Evolutionary conservation across 2,888 invertebrate genomes (phyloP).

Genomic region (Globia sparganii): DNA sequence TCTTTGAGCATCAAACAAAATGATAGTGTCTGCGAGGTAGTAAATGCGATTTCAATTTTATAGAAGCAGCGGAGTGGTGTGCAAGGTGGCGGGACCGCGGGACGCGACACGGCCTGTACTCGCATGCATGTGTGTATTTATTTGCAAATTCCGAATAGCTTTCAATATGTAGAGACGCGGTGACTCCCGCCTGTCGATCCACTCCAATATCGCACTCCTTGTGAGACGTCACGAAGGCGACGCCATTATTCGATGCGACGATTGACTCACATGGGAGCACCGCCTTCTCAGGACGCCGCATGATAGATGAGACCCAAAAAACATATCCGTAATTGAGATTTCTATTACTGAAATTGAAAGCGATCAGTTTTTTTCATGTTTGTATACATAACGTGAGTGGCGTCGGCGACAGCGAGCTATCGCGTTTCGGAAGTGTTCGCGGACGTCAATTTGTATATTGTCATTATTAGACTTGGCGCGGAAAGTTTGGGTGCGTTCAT

Average conservation of each 20-base stretch:
- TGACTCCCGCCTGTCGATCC: slow-evolving; percentile 88
- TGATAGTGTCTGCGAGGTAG: slow-evolving; percentile 79
- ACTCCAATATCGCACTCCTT: slow-evolving; percentile 88
- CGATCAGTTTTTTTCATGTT: slow-evolving; percentile 85
- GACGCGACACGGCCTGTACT: slow-evolving; percentile 70
- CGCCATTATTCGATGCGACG: slow-evolving; percentile 85
- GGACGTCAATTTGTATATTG: slow-evolving; percentile 91
- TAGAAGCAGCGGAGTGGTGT: slow-evolving; percentile 80
- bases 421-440: slow-evolving; percentile 88
- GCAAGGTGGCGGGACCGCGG: slow-evolving; percentile 77
- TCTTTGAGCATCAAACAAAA: slow-evolving; percentile 73
- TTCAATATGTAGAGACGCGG: slow-evolving; percentile 89
- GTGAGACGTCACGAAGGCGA: slow-evolving; percentile 84
- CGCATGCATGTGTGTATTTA: slow-evolving; percentile 87
- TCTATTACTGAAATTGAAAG: slow-evolving; percentile 89
- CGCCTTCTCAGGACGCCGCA: slow-evolving; percentile 80
- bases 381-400: slow-evolving; percentile 90
- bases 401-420: slow-evolving; percentile 79
- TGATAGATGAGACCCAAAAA: slow-evolving; percentile 89
- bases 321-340: slow-evolving; percentile 90
- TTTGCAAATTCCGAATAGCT: slow-evolving; percentile 89
- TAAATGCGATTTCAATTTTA: slow-evolving; percentile 88
- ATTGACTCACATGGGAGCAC: slow-evolving; percentile 84
- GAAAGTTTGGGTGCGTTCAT: slow-evolving; percentile 89
- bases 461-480: slow-evolving; percentile 89